These are phyloP conservation scores for Heliothis peltigera DNA, from an alignment of 2,888 invertebrate genomes.

Conservation along the genomic window DNA sequence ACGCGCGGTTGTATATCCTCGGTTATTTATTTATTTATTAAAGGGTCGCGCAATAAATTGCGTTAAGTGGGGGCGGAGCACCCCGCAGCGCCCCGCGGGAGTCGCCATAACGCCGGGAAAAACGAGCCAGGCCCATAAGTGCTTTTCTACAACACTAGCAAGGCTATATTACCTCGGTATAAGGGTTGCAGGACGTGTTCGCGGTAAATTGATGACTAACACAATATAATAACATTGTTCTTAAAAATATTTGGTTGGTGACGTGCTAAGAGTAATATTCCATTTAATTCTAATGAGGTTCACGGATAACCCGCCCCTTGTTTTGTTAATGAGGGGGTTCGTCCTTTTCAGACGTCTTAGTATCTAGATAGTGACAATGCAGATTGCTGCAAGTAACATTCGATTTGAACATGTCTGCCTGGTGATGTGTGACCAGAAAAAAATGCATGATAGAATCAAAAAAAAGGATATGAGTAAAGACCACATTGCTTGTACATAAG, in stretches of 20 bases:
- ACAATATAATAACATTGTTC: constrained; percentile 44
- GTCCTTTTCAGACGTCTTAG: no score
- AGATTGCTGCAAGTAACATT: no score
- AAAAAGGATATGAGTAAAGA: no score
- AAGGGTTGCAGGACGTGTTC: constrained; percentile 58
- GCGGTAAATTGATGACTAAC: constrained; percentile 53
- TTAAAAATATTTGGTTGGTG: constrained; percentile 19
- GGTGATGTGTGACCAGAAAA: no score
- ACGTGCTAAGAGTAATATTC: no score
- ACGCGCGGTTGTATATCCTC: constrained; percentile 85
- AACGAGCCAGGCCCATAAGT: constrained; percentile 85
- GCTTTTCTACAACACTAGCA: constrained; percentile 83
- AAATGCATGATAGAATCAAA: no score
- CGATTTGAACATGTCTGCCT: no score
- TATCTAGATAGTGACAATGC: no score
- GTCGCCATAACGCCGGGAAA: constrained; percentile 86
- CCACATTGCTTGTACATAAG: no score
- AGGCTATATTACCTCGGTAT: constrained; percentile 78
- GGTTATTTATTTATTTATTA: constrained; percentile 90
- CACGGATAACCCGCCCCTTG: no score
- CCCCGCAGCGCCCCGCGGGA: constrained; percentile 85
- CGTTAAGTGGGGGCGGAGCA: constrained; percentile 89
- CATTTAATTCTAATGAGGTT: no score
- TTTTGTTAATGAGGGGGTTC: no score
- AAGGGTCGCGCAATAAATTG: constrained; percentile 89